Evolutionary conservation across 2,797 vertebrate species (phyloP), one percentile per base, ranked within the genome.

Genomic region (Coregonus suidteri): DNA sequence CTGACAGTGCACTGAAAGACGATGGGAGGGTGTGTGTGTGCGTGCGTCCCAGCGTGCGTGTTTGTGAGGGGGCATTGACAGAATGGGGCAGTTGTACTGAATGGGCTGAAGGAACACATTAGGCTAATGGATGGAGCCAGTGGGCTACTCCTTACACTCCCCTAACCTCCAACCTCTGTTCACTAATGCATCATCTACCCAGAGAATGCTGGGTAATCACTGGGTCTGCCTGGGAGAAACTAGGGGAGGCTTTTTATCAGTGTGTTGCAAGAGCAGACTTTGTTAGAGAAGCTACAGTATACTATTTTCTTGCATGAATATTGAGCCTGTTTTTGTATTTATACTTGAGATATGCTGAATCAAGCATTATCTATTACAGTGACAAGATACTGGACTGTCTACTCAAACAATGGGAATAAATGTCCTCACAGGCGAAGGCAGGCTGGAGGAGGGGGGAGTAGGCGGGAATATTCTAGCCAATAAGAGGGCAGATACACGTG

Each of bases 101-200:
- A 62, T 20, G 5, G 11, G 56, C 18, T 14, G 79, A 85, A 82
- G 77, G 56, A 74, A 64, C 80, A 85, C 91, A 91, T 92, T 92
- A 91, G 30, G 78, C 87, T 92, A 93, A 93, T 93, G 90, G 91
- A 90, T 77, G 78, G 82, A 84, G 81, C 80, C 83, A 74, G 47
- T 77, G 80, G 71, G 83, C 80, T 82, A 65, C 77, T 80, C 66
- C 71, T 82, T 74, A 79, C 79, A 72, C 72, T 84, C 74, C 16
- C 4, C 37, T 18, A 64, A 87, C 87, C 84, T 77, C 62, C 76
- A 87, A 78, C 75, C 85, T 81, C 69, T 75, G 77, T 6, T 14
- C 80, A 65, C 86, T 90, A 91, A 92, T 91, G 87, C 78, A 86
- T 73, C 81, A 79, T 84, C 74, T 77, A 70, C 82, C 56, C 75